Evolutionary conservation across 2,113 vertebrate genomes (phyloP), one percentile per base, ranked within the genome.

Genomic region (Bubalus kerabau): DNA sequence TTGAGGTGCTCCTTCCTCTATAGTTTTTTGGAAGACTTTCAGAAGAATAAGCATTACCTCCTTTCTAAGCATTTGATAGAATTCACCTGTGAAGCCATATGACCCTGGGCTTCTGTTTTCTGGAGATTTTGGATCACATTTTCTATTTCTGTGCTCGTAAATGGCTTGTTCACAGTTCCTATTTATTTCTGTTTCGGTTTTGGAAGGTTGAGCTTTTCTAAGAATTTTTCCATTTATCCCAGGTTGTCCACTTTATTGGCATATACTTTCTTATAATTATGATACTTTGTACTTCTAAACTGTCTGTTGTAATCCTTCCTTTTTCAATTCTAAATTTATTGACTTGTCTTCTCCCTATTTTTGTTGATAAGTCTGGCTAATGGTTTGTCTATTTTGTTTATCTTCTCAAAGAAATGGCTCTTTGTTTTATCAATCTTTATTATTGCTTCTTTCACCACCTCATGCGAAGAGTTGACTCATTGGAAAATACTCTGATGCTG

Each of bases 281-380:
- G 30, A 32, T 64, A 64, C 30, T 64, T 64, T 64, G 62, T 64
- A 64, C 15, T 64, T 64, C 15, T 64, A 64, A 15, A 64, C 17
- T 64, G 15, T 32, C 30, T 64, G 30, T 17, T n/a, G 62, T 64
- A 64, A n/a, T 17, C 62, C 7, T 64, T n/a, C 16, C 62, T 17
- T 64, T 64, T 64, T 64, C 0, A 0, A 64, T 17, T 64, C 7
- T 64, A 64, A 64, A 3, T n/a, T 64, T n/a, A 64, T n/a, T n/a
- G 32, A 64, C 7, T n/a, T 64, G 7, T 64, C 30, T 64, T 64
- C 62, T 64, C 62, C 62, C 30, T 64, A 64, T 64, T 17, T 64
- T 64, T 64, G 62, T 64, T 64, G 3, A 64, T 64, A n/a, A 64
- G 30, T 64, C 62, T 64, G 15, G 62, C 15, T 64, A 64, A 64